These are phyloP conservation scores for Carapus acus DNA, from an alignment of 2,797 vertebrate genomes.

Conservation along the genomic window DNA sequence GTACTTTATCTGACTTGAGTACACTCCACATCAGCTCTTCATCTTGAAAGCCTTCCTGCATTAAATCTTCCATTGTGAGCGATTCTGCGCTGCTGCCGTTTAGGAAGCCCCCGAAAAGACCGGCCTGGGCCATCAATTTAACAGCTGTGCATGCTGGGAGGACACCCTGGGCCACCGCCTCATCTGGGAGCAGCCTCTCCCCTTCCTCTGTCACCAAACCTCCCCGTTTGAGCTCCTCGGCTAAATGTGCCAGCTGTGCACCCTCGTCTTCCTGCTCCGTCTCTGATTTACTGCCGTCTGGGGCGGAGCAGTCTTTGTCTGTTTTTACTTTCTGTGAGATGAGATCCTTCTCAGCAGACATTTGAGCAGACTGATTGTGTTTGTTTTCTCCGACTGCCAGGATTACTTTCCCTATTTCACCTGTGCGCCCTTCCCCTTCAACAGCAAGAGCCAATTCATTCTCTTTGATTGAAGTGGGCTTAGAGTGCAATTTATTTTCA, in stretches of 20 bases:
- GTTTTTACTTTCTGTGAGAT: background rate
- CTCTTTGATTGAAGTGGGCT: conserved; percentile 10
- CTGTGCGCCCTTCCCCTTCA: conserved; percentile 1
- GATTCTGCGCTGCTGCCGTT: conserved; percentile 74
- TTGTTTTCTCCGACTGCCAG: conserved; percentile 15
- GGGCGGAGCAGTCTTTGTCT: conserved; percentile 15
- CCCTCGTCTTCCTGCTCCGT: conserved; percentile 58
- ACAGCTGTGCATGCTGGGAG: conserved; percentile 82
- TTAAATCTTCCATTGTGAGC: conserved; percentile 79
- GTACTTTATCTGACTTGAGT: conserved; percentile 79
- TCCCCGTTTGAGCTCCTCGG: conserved; percentile 74
- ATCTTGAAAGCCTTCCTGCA: conserved; percentile 82
- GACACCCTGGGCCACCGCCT: conserved; percentile 76
- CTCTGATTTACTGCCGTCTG: conserved; percentile 13
- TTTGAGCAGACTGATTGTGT: background rate
- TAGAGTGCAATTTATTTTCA: conserved; percentile 12
- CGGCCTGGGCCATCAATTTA: conserved; percentile 81
- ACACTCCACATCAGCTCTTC: conserved; percentile 86
- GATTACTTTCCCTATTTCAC: background rate
- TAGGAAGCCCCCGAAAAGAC: conserved; percentile 88
- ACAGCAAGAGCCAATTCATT: conserved; percentile 5
- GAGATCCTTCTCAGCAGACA: conserved; percentile 11
- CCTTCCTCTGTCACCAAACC: conserved; percentile 76
- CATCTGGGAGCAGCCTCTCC: conserved; percentile 78
- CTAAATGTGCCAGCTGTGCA: conserved; percentile 68